A percentile compares a stretch with the other conserved stretches of the same genome.
phyloP scores from a whole-genome alignment of 2,113 vertebrate genomes.

The Ceratotherium simum region DNA sequence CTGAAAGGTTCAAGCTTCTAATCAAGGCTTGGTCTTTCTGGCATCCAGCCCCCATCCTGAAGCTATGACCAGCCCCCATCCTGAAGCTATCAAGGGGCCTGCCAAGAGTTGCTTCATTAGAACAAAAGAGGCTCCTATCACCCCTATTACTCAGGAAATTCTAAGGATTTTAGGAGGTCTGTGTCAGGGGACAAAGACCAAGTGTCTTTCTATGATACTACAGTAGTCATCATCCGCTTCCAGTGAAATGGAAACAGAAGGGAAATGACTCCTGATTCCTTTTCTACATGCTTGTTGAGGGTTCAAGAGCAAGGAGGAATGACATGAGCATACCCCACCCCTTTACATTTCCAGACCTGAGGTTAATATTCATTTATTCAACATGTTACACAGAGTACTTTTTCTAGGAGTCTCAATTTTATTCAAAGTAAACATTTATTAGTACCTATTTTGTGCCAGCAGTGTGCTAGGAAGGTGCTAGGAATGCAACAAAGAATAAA shows the following conservation, averaged over 20 bases:
- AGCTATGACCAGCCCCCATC: not conserved
- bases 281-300: not conserved
- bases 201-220: not conserved
- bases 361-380: not conserved
- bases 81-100: not conserved
- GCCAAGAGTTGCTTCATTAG: not conserved
- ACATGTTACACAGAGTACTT: not conserved
- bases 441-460: not conserved
- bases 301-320: not conserved
- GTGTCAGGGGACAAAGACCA: not conserved
- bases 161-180: not conserved
- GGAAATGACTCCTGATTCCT: not conserved
- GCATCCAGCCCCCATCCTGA: not conserved
- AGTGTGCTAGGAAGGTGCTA: not conserved
- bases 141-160: not conserved
- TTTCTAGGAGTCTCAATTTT: not conserved
- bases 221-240: not conserved
- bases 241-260: not conserved
- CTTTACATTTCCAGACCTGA: not conserved
- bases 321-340: not conserved
- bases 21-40: not conserved
- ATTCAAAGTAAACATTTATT: not conserved
- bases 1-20: not conserved
- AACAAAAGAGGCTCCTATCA: not conserved
- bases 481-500: not conserved